Evolutionary conservation across 2,113 vertebrate genomes (phyloP), one percentile per base, ranked within the genome.

Genomic region (Tupaia tana): DNA sequence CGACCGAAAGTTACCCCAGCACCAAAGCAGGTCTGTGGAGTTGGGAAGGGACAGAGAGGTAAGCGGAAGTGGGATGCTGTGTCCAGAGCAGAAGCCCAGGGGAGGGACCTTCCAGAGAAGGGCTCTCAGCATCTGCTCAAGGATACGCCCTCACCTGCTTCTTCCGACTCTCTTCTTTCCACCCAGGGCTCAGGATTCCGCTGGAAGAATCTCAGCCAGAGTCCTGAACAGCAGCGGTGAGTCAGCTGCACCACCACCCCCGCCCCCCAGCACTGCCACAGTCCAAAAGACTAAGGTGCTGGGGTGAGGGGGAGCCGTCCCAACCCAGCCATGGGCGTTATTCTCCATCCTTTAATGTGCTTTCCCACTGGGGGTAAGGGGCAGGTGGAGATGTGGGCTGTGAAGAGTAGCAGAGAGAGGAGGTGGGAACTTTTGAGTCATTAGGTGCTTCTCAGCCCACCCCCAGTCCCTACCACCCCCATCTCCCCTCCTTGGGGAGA

Each of bases 201-300:
- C 85, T 99, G 99, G 99, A 98, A 98, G 66, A 99, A 99, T 64
- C 98, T 99, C 0, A 98, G 98, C 11, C 99, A 98, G 95, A 97
- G 99, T 66, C 98, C 99, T 0, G 99, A 99, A 95, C 99, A 99
- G 89, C 99, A 99, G 91, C 99, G 99, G 99, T 99, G 97, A 97
- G 97, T 75, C 61, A 43, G 43, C 43, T 43, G 43, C 43, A 70
- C 22, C 13, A 63, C 9, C 56, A 80, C 24, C 70, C 89, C 69
- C 58, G n/a, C 31, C 78, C 90, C 89, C 69, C 58, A 29, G 29
- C 78, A 90, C 83, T 91, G 70, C 59, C 52, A 71, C n/a, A 69
- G 84, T 82, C 74, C 73, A 25, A 71, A 58, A 61, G 91, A 84
- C 58, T 89, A 58, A 54, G 56, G 70, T 64, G 80, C 66, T 77